phyloP scores from a whole-genome alignment of 2,113 vertebrate species.

The Dascyllus trimaculatus region DNA sequence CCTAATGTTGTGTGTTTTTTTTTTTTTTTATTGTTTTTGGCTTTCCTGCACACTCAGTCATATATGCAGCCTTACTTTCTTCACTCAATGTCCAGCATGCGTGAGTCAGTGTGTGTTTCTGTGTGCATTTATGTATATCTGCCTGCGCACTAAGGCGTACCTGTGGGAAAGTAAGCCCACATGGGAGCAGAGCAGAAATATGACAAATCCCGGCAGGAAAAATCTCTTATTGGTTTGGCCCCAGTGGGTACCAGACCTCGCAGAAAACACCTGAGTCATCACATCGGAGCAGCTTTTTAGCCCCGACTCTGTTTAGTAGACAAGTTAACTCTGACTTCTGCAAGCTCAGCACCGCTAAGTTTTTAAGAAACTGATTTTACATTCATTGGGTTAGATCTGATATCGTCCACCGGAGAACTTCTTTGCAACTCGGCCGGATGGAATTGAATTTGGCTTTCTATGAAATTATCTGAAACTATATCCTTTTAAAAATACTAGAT shows the following conservation, averaged over 20 bases:
- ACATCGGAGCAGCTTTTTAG: neutral
- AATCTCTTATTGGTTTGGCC: slow-evolving; percentile 21
- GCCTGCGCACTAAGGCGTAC: neutral
- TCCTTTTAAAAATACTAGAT: neutral
- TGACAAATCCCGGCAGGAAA: slow-evolving; percentile 18
- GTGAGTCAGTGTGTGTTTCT: neutral
- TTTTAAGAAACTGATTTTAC: slow-evolving; percentile 16
- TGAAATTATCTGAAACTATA: slow-evolving; percentile 7
- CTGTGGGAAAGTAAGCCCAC: neutral
- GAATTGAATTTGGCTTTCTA: slow-evolving; percentile 33
- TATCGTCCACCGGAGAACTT: slow-evolving; percentile 13
- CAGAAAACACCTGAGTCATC: slow-evolving; percentile 50
- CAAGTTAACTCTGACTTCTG: slow-evolving; percentile 60
- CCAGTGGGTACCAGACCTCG: slow-evolving; percentile 9
- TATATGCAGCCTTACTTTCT: neutral
- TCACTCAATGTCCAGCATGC: too few relatives aligned
- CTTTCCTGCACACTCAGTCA: neutral
- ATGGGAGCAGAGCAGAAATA: slow-evolving; percentile 18
- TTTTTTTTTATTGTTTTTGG: neutral
- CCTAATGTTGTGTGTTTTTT: neutral
- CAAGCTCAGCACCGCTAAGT: slow-evolving; percentile 42
- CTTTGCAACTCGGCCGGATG: slow-evolving; percentile 5
- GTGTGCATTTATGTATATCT: neutral
- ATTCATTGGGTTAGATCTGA: slow-evolving; percentile 34
- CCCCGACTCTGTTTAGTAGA: slow-evolving; percentile 26